Conservation (phyloP, 1,140 invertebrate species). For the Andricus grossulariae region DNA sequence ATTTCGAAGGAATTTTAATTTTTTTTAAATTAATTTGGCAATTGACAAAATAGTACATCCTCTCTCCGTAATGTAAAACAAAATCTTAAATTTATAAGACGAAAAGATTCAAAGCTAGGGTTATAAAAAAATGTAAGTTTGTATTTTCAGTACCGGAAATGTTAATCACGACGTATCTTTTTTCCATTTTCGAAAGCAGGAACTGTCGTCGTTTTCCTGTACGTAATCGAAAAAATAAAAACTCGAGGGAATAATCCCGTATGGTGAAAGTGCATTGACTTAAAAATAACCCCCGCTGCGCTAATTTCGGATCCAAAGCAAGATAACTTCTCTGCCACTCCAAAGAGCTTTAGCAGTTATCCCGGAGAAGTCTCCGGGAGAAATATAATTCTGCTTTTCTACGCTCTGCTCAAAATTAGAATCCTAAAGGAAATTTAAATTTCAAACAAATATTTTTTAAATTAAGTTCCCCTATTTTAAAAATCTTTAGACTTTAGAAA, state of each 20-base stretch:
- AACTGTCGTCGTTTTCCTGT: conserved; percentile 12
- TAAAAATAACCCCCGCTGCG: conserved; percentile 55
- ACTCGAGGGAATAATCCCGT: conserved; percentile 47
- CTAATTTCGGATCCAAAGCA: conserved; percentile 60
- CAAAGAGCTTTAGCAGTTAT: conserved; percentile 59
- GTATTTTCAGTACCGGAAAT: background rate
- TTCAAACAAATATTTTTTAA: background rate
- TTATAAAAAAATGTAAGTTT: background rate
- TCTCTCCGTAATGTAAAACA: no score
- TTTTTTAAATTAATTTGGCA: no score
- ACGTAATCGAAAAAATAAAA: conserved; percentile 32
- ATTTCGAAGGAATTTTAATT: no score
- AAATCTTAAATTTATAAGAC: background rate
- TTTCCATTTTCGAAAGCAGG: background rate
- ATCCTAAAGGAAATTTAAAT: background rate
- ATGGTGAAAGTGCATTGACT: conserved; percentile 61
- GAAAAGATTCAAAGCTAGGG: background rate
- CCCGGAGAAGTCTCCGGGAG: conserved; percentile 53
- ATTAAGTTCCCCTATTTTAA: background rate
- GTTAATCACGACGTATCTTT: conserved; percentile 11
- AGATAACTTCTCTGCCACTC: conserved; percentile 57
- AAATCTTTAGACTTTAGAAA: background rate
- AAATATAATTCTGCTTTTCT: conserved; percentile 45
- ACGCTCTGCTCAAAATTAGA: conserved; percentile 15
- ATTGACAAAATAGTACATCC: no score